Evolutionary conservation across 2,113 vertebrate species (phyloP).

Genomic region (Condylura cristata): DNA sequence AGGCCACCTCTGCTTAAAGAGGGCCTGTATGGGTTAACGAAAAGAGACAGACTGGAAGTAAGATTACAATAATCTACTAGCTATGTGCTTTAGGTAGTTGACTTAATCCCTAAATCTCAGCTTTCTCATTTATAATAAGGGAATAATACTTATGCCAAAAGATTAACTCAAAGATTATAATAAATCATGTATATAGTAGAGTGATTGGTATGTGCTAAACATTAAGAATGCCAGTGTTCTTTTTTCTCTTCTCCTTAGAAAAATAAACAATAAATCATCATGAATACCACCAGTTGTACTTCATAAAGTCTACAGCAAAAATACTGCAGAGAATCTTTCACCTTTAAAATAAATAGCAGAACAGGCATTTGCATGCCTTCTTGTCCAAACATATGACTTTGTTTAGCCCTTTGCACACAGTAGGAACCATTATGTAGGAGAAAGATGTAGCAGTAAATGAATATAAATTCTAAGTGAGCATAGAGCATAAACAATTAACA

Average conservation of each 20-base stretch:
- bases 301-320: slow-evolving; percentile 31
- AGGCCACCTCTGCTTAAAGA: not conserved
- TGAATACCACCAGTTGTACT: not conserved
- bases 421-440: not conserved
- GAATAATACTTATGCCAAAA: not conserved
- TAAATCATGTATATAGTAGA: not conserved
- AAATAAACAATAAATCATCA: not conserved
- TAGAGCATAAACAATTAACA: not conserved
- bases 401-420: slow-evolving; percentile 38
- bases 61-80: not conserved
- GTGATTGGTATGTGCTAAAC: not conserved
- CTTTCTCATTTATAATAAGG: not conserved
- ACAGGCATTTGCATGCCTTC: not conserved
- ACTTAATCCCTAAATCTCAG: too few relatives aligned
- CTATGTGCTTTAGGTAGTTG: not conserved
- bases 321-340: slow-evolving; percentile 4
- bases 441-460: slow-evolving; percentile 34
- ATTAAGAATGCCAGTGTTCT: slow-evolving; percentile 4
- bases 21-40: not conserved
- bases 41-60: not conserved
- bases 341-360: slow-evolving; percentile 45
- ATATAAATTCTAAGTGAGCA: not conserved
- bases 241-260: not conserved
- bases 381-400: not conserved
- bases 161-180: slow-evolving; percentile 1